phyloP scores from a whole-genome alignment of 2,888 invertebrate species.

The Dasypolia templi region DNA sequence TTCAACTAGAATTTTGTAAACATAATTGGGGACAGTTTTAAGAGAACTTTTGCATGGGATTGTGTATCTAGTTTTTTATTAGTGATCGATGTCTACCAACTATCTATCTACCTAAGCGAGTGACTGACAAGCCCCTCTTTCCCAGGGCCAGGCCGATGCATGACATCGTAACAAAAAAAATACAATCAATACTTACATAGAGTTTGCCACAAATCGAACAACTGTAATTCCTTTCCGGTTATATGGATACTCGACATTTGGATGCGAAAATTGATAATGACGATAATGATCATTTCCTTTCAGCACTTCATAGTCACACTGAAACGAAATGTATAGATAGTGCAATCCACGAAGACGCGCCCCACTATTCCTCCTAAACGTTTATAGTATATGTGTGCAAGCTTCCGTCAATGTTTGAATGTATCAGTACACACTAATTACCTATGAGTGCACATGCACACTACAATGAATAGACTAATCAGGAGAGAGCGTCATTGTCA shows the following conservation, averaged over 20 bases:
- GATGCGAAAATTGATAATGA: constrained; percentile 32
- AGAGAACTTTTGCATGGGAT: not conserved
- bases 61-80: no score
- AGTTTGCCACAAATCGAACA: constrained; percentile 32
- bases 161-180: not conserved
- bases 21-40: not conserved
- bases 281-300: constrained; percentile 17
- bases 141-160: not conserved
- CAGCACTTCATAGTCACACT: constrained; percentile 39
- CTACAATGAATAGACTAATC: no score
- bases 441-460: no score
- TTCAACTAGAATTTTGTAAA: no score
- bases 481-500: no score
- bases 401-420: no score
- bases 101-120: not conserved
- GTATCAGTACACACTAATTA: no score
- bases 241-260: constrained; percentile 43
- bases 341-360: no score
- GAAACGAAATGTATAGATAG: constrained; percentile 33
- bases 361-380: no score
- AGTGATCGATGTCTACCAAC: not conserved
- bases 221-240: fast-evolving
- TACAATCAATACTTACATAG: constrained; percentile 24
- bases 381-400: no score
- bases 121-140: not conserved